Conservation (phyloP, 2,888 invertebrate species). For the Eupeodes latifasciatus region DNA sequence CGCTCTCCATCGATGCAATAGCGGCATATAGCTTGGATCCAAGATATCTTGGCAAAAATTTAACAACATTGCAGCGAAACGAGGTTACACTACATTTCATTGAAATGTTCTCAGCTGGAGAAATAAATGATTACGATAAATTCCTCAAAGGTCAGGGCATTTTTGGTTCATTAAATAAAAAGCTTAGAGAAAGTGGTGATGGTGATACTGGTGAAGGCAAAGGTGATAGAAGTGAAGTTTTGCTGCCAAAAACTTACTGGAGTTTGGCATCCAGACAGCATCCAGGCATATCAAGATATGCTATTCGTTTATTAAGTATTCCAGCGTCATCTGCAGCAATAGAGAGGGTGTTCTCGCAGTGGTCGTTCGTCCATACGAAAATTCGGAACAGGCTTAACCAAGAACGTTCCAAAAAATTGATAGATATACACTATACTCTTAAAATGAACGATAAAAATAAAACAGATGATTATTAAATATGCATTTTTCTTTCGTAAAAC, state of each 20-base stretch:
- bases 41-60: conserved; percentile 11
- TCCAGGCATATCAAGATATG: no score
- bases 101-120: conserved; percentile 17
- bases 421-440: no score
- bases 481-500: no score
- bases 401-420: no score
- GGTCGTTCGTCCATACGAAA: no score
- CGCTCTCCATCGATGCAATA: conserved; percentile 5
- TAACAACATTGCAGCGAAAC: conserved; percentile 2
- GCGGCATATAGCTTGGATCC: conserved; percentile 22
- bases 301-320: no score
- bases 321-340: no score
- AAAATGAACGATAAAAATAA: no score
- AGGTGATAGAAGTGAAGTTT: background rate
- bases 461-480: no score
- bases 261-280: no score
- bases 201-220: background rate
- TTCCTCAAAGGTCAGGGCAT: conserved; percentile 9
- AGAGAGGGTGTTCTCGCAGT: no score
- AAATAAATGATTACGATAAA: conserved; percentile 7
- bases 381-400: no score
- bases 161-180: background rate
- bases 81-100: conserved; percentile 11
- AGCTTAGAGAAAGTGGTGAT: background rate
- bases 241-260: background rate